Evolutionary conservation across 1,140 invertebrate species (phyloP), one percentile per base, ranked within the genome.

Genomic region (Hormaphis cornu): DNA sequence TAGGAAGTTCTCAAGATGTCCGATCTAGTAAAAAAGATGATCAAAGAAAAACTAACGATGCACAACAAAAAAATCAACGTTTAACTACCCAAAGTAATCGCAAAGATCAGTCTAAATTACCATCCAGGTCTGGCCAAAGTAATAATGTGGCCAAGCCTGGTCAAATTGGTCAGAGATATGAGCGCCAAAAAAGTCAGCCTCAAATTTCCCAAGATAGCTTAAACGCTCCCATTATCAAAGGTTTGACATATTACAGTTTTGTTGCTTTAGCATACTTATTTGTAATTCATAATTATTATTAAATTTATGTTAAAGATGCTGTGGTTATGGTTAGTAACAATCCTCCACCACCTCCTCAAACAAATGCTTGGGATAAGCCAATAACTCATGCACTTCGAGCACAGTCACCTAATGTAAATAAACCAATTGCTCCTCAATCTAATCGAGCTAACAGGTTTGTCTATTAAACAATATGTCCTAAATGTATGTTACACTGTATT

Each of bases 321-420:
- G 71, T 80, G 70, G 26, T 66, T 16, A 66, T 66, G 61, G 61
- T 66, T 33, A 66, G n/a, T 24, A 78, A 79, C 74, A 80, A 81
- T 48, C 79, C 85, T 1, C 83, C 86, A 3, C 85, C 87, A 4
- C 83, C 85, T 22, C 86, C 87, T 0, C 74, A 85, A 3, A 83
- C 87, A 2, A 92, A 89, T 77, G 90, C 90, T 12, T 93, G 90
- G 90, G 88, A 91, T 73, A 93, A 91, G 77, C 88, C 89, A 3
- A 87, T 90, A 71, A 84, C 84, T 14, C 82, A 84, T 73, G 82
- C 84, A 58, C 75, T 88, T 46, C 77, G 85, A 28, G 79, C 81
- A 1, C 82, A 80, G 71, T 81, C 80, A 12, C 80, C 81, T 0
- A 76, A 77, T 8, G 50, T 58, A 10, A 63, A 71, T 53, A 59